Base-by-base conservation (phyloP, 2,113 vertebrate genomes). In the Haplochromis vanheusdeni region DNA sequence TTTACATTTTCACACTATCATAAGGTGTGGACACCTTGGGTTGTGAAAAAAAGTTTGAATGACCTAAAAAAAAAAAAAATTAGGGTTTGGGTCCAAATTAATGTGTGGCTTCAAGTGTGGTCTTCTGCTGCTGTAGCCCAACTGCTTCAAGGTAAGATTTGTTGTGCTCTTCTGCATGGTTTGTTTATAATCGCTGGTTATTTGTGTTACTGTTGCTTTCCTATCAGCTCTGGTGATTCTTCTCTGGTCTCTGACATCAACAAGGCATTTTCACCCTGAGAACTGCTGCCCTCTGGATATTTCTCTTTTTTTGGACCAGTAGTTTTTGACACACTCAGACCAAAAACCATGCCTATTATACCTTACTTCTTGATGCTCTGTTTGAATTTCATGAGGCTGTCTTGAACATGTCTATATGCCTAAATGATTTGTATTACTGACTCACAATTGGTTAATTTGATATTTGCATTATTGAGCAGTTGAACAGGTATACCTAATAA, bases 371-470 rank as follows among this genome's bases (percentile, higher is more conserved):
- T 60, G 58, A 62, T 1, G 58, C 16, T 62, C 0, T 33, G 28
- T 31, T 60, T 60, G 26, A 31, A 19, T 0, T 62, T 62, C 6
- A 7, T 19, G 4, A 58, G 26, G 14, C 56, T 60, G 56, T 31
- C 7, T 31, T 9, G 14, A 17, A 58, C 56, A 60, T 60, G 26
- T 58, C 56, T 4, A 31, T 8, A 31, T 60, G 56, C 56, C 56
- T 17, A 0, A 60, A 31, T 31, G 26, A 1, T 60, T 60, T 60
- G 56, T 0, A 31, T 60, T 31, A 8, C 8, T 0, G 26, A 31
- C 14, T 17, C 56, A 31, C 2, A 0, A 60, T 31, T 60, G 26
- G 14, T 60, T 60, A 31, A 60, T 60, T 60, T 31, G 28, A 0
- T 60, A 31, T 60, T 60, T 60, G 56, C 56, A 60, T 60, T 60